Conservation (phyloP, 2,888 invertebrate genomes). For the Tetragonula carbonaria region DNA sequence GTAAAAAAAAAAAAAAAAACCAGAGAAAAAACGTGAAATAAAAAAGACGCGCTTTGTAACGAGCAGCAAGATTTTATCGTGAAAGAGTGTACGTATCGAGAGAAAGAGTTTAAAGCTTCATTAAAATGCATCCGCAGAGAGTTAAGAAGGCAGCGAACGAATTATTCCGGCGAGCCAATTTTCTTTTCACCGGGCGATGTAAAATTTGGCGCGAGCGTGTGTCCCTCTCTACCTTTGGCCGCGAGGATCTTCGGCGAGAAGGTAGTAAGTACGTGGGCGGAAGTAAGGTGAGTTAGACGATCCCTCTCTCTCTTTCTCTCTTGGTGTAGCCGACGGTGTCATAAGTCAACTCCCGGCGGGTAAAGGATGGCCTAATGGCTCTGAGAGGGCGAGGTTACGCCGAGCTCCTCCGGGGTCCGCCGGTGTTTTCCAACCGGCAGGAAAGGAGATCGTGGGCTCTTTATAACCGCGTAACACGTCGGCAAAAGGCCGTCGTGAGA, state of each 20-base stretch:
- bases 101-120: too few species aligned
- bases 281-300: slow-evolving; percentile 73
- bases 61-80: too few species aligned
- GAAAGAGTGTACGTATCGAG: too few species aligned
- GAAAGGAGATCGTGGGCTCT: slow-evolving; percentile 27
- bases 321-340: slow-evolving; percentile 69
- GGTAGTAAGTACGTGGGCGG: slow-evolving; percentile 32
- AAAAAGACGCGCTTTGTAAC: too few species aligned
- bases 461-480: slow-evolving; percentile 30
- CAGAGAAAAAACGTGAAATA: too few species aligned
- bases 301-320: slow-evolving; percentile 32
- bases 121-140: too few species aligned
- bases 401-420: not conserved
- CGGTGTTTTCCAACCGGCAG: slow-evolving; percentile 17
- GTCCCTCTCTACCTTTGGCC: not conserved
- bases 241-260: not conserved
- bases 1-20: too few species aligned
- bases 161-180: too few species aligned
- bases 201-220: not conserved
- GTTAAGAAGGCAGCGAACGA: too few species aligned
- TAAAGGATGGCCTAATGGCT: slow-evolving; percentile 76
- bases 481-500: not conserved
- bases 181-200: not conserved
- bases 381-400: slow-evolving; percentile 48
- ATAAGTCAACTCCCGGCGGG: slow-evolving; percentile 77